Evolutionary conservation across 2,888 invertebrate genomes (phyloP), one percentile per base, ranked within the genome.

Genomic region (Macropis europaea): DNA sequence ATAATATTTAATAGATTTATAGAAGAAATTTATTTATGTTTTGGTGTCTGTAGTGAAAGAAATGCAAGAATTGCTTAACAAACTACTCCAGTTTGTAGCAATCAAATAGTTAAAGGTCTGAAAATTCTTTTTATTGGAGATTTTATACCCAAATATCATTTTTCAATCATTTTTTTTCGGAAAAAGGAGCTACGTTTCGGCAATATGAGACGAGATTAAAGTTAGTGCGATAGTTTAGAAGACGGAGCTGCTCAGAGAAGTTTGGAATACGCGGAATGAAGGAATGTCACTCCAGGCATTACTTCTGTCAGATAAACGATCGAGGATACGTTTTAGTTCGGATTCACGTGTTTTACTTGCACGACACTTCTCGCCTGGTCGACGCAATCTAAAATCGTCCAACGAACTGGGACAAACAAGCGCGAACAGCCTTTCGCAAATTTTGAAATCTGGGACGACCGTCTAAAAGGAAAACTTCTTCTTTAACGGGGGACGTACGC

Each of bases 371-470:
- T 54, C 56, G 59, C 26, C 52, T 28, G n/a, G 26, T 30, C 45
- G 32, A 52, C 34, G 30, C 26, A 62, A 40, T 64, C 66, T 66
- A 66, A 63, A 77, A 63, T 48, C 28, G 67, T 63, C 57, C 24
- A n/a, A 5, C 9, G 32, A 61, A 63, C 63, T 70, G 43, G 78
- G 57, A 57, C 78, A 57, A 57, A 63, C 63, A 42, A 60, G 56
- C 47, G 56, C 17, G 61, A 64, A 69, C 32, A 26, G 40, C 52
- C 56, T 70, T 74, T 53, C 62, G 52, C 26, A 68, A 77, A 73
- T 69, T 69, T 57, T 54, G 57, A 69, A 77, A 77, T 77, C 57
- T 69, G 22, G 77, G 64, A 36, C 77, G 56, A 38, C 24, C 48
- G 48, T 54, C 30, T 45, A 57, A 72, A 61, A 43, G 62, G 72